A percentile compares a stretch with the other conserved stretches of the same genome.
Conservation (phyloP, 2,113 vertebrate species). For the Eudyptes chrysolophus region DNA sequence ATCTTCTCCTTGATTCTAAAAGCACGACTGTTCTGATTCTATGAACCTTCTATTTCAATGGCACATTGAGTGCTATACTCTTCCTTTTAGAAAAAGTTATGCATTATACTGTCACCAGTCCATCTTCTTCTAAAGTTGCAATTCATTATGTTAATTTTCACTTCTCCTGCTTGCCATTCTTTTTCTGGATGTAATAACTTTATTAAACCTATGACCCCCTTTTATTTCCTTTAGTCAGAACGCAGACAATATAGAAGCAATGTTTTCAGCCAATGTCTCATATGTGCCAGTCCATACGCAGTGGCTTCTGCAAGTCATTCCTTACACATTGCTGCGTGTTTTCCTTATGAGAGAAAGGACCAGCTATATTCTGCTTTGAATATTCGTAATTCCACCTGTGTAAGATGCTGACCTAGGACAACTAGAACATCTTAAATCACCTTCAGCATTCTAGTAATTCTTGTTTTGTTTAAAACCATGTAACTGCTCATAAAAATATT, state of each 20-base stretch:
- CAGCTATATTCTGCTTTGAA: conserved; percentile 1
- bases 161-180: not conserved
- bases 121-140: not conserved
- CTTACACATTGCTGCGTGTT: not conserved
- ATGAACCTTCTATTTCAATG: not conserved
- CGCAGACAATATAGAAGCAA: not conserved
- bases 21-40: no score
- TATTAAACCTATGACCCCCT: not conserved
- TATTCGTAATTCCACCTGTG: conserved; percentile 29
- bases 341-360: not conserved
- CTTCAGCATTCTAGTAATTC: not conserved
- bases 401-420: not conserved
- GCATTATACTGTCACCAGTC: not conserved
- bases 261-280: not conserved
- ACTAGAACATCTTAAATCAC: conserved; percentile 39
- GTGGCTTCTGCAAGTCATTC: not conserved
- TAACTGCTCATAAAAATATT: conserved; percentile 24
- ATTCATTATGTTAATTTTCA: not conserved
- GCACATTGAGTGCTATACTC: not conserved
- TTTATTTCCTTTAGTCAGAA: not conserved
- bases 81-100: not conserved
- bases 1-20: no score
- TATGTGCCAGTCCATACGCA: not conserved
- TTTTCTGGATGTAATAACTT: not conserved
- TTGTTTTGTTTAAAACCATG: conserved; percentile 17